Base-by-base conservation (phyloP, 2,888 invertebrate species). In the Unio pictorum region DNA sequence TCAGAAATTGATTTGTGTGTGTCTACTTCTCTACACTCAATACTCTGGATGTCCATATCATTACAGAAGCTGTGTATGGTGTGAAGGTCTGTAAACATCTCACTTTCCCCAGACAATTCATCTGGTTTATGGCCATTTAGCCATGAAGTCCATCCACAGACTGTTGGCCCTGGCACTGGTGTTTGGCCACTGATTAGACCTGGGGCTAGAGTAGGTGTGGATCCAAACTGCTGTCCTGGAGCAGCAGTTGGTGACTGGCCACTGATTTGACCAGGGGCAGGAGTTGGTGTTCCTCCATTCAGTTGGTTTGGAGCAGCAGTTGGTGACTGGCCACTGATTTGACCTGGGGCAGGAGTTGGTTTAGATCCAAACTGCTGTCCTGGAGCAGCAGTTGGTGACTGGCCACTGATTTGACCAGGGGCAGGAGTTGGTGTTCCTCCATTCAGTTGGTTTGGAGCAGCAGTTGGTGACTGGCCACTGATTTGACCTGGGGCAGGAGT, bases 81-180 rank as follows among this genome's bases (percentile, higher is more conserved):
- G 23, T 80, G 70, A 11, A 85, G 76, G 20, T 79, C 72, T 3
- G 78, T 69, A 34, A 89, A 81, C 6, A 75, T 75, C 68, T 89
- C 89, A 62, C 82, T 82, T 69, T 89, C 89, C 11, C 88, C 89
- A 18, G 74, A 68, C 28, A 71, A 67, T 20, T 69, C 71, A 55
- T 77, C 80, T 17, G 88, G 87, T 23, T 67, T 69, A 59, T 85
- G 81, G 15, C 81, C 91, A 89, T 94, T 95, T 75, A 95, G 91
- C 96, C 96, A 96, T 20, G 91, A 89, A 0, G 94, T 94, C 96
- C 96, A 96, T 0, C 96, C 96, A 15, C 92, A 90, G 58, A 91
- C 59, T n/a, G 69, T 34, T 64, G 75, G 71, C 0, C 67, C 68
- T 45, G 45, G 45, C 11, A 45, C 11, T 5, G 72, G 64, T 26